A percentile compares a stretch with the other conserved stretches of the same genome.
Evolutionary conservation across 2,888 invertebrate species (phyloP).

Genomic region (Caenorhabditis zanzibari): DNA sequence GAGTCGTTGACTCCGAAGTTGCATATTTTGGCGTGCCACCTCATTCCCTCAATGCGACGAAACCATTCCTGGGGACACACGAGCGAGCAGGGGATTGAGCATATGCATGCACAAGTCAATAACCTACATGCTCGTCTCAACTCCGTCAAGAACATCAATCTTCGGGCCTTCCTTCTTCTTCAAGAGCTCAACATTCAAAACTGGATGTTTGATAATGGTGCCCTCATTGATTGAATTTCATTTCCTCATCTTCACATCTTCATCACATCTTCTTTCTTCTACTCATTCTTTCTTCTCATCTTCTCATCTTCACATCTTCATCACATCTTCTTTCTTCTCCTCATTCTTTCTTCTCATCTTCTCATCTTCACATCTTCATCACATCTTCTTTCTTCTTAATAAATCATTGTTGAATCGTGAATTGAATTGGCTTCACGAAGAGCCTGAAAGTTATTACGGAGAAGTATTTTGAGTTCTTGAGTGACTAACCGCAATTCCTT

Average conservation of each 20-base stretch:
- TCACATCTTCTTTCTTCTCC: too few relatives aligned
- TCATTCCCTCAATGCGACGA: conserved; percentile 3
- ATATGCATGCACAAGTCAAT: not conserved
- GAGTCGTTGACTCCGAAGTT: not conserved
- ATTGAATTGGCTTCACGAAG: too few relatives aligned
- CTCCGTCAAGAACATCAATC: not conserved
- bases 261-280: too few relatives aligned
- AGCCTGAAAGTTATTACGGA: not conserved
- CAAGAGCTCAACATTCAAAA: not conserved
- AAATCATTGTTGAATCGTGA: too few relatives aligned
- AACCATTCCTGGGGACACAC: conserved; percentile 9
- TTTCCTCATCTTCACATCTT: too few relatives aligned
- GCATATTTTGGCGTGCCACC: not conserved
- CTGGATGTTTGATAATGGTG: not conserved
- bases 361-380: too few relatives aligned
- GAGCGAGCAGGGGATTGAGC: conserved; percentile 15
- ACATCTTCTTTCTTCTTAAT: too few relatives aligned
- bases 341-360: too few relatives aligned
- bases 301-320: too few relatives aligned
- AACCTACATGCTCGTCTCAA: not conserved
- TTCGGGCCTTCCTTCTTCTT: not conserved
- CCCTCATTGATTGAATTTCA: too few relatives aligned
- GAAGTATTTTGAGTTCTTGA: not conserved
- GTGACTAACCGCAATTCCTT: not conserved
- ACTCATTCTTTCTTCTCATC: too few relatives aligned